Percentiles rank a stretch among this genome's conserved stretches.
Conservation (phyloP, 2,888 invertebrate species). For the Microctonus brassicae region DNA sequence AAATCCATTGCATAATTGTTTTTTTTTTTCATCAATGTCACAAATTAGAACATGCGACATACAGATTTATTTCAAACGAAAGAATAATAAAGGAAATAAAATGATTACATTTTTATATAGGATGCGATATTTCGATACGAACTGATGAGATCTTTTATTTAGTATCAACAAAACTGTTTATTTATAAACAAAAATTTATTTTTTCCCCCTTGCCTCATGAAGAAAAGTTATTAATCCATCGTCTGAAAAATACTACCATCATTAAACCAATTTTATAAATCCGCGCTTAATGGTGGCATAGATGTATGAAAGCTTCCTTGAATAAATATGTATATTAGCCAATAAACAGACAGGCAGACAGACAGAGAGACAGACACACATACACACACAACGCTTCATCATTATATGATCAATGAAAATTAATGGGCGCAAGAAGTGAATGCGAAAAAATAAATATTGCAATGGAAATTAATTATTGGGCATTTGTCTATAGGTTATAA, state of each 20-base stretch:
- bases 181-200: conserved; percentile 54
- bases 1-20: background rate
- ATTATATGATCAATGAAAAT: background rate
- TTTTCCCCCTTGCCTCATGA: conserved; percentile 57
- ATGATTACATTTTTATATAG: background rate
- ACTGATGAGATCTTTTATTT: conserved; percentile 48
- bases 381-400: background rate
- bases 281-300: background rate
- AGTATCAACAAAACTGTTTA: conserved; percentile 46
- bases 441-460: background rate
- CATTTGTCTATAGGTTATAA: background rate
- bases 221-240: conserved; percentile 20
- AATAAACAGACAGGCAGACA: too few species aligned
- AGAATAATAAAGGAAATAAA: background rate
- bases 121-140: conserved; percentile 11
- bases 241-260: background rate
- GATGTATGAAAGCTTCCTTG: background rate
- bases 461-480: background rate
- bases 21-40: background rate
- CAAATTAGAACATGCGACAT: background rate
- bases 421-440: background rate
- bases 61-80: background rate
- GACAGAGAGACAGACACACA: too few species aligned
- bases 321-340: too few species aligned
- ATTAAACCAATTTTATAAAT: background rate